A percentile compares a stretch with the other conserved stretches of the same genome.
phyloP scores from a whole-genome alignment of 1,140 invertebrate genomes.

The Bombus turneri region DNA sequence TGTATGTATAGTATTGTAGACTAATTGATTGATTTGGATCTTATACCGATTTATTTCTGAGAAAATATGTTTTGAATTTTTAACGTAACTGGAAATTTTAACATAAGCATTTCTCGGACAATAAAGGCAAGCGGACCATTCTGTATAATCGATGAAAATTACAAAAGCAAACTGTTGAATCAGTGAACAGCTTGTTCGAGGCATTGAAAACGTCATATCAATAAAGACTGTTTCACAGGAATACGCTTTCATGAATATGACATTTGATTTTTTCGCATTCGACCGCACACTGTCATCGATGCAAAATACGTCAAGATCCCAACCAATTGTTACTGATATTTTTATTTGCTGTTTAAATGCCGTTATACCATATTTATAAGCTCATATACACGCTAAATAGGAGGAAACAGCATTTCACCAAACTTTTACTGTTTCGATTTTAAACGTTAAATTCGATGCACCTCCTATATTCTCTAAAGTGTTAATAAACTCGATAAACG shows the following conservation, averaged over 20 bases:
- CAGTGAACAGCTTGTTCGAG: background rate
- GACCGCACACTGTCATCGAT: background rate
- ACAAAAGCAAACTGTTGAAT: constrained; percentile 1
- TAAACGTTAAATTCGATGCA: too few species aligned
- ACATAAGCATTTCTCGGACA: background rate
- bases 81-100: too few species aligned
- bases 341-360: background rate
- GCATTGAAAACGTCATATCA: background rate
- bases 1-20: too few species aligned
- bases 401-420: background rate
- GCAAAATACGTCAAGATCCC: background rate
- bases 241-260: constrained; percentile 19
- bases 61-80: background rate
- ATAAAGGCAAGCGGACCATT: background rate
- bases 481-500: too few species aligned
- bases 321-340: constrained; percentile 14
- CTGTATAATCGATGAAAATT: background rate
- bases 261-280: constrained; percentile 24
- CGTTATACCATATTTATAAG: background rate
- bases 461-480: background rate
- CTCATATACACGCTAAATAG: background rate
- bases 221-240: constrained; percentile 12
- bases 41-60: too few species aligned
- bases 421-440: background rate
- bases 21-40: too few species aligned